These are phyloP conservation scores for Penelope pileata DNA, from an alignment of 2,113 vertebrate genomes.

Conservation along the genomic window DNA sequence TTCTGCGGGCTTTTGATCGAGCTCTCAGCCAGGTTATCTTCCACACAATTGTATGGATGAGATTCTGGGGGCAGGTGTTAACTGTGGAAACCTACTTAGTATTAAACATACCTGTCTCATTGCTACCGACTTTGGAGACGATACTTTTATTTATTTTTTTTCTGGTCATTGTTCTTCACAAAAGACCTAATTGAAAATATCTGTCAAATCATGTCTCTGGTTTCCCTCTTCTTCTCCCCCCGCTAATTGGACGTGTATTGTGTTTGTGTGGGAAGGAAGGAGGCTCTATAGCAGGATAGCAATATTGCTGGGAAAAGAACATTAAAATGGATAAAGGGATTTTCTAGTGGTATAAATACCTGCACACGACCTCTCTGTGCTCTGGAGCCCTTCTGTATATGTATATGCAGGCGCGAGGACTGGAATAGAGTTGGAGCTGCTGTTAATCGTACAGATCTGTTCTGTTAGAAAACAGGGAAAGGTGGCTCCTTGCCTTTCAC, in stretches of 20 bases:
- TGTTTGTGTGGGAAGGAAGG: slow-evolving; percentile 72
- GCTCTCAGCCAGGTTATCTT: not conserved
- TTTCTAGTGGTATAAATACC: slow-evolving; percentile 91
- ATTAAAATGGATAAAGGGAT: slow-evolving; percentile 90
- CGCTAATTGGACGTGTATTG: slow-evolving; percentile 72
- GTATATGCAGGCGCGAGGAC: slow-evolving; percentile 71
- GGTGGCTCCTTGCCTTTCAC: slow-evolving; percentile 29
- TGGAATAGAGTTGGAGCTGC: slow-evolving; percentile 40
- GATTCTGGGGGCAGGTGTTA: slow-evolving; percentile 65
- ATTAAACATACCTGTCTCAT: not conserved
- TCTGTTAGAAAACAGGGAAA: slow-evolving; percentile 11
- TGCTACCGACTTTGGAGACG: not conserved
- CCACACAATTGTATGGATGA: slow-evolving; percentile 8
- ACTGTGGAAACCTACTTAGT: slow-evolving; percentile 29
- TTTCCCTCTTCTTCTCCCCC: slow-evolving; percentile 75
- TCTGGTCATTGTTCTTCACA: slow-evolving; percentile 51
- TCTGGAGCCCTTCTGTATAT: slow-evolving; percentile 75
- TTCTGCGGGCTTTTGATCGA: not conserved
- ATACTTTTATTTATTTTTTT: not conserved
- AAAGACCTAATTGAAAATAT: slow-evolving; percentile 69
- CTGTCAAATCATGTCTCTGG: slow-evolving; percentile 70
- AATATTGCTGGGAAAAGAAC: slow-evolving; percentile 79
- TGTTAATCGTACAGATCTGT: not conserved
- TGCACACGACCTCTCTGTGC: slow-evolving; percentile 82
- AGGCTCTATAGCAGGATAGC: slow-evolving; percentile 72